A percentile compares a stretch with the other conserved stretches of the same genome.
Conservation (phyloP, 2,113 vertebrate genomes). For the Microtus oregoni region DNA sequence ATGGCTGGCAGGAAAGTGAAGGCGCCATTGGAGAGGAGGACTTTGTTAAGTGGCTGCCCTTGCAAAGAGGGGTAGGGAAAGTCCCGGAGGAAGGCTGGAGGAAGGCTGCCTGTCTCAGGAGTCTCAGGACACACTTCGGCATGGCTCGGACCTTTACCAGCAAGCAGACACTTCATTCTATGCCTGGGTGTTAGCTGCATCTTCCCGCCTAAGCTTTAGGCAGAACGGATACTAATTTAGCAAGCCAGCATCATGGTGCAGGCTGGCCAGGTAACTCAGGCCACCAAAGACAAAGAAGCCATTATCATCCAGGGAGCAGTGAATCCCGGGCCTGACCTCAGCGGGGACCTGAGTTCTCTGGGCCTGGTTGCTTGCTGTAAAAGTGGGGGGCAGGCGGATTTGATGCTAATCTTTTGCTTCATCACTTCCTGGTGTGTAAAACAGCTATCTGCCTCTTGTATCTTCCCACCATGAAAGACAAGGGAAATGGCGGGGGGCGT, state of each 20-base stretch:
- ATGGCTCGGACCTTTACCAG: slow-evolving; percentile 2
- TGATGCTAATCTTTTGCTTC: not conserved
- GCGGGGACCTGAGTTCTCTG: not conserved
- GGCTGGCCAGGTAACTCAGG: not conserved
- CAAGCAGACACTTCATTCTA: slow-evolving; percentile 30
- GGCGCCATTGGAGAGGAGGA: slow-evolving; percentile 29
- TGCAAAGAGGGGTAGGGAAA: slow-evolving; percentile 1
- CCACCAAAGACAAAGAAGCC: not conserved
- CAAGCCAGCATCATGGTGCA: not conserved
- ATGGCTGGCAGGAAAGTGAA: slow-evolving; percentile 57
- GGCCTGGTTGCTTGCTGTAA: not conserved
- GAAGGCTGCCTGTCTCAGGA: not conserved
- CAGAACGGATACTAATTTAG: not conserved
- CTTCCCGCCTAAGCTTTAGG: not conserved
- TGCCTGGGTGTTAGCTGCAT: not conserved
- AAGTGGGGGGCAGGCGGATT: not conserved
- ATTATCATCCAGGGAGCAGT: not conserved
- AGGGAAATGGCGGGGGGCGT: not conserved
- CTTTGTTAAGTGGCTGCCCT: slow-evolving; percentile 56
- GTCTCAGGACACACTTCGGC: not conserved
- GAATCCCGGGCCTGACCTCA: not conserved
- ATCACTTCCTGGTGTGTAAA: not conserved
- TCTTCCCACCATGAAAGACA: not conserved
- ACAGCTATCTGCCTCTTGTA: not conserved
- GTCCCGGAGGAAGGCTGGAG: not conserved